A percentile compares a stretch with the other conserved stretches of the same genome.
These are phyloP conservation scores for Hoplias malabaricus DNA, from an alignment of 2,113 vertebrate species.

Conservation along the genomic window DNA sequence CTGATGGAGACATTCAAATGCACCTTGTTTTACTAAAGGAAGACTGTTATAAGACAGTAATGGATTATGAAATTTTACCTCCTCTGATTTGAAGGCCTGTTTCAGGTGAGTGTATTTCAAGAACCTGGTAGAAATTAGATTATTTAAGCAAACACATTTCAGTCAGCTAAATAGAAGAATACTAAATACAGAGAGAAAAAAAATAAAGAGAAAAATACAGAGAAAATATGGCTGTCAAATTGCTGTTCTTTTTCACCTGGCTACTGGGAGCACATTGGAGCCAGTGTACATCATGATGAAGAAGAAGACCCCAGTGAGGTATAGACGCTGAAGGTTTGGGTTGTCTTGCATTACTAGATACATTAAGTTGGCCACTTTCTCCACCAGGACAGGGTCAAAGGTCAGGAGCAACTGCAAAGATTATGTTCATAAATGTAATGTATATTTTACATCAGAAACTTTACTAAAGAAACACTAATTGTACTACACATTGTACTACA, in stretches of 20 bases:
- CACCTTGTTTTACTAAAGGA: too few species aligned
- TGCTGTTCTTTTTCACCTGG: conserved; percentile 75
- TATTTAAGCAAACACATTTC: not conserved
- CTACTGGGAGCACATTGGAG: conserved; percentile 96
- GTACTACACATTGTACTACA: too few species aligned
- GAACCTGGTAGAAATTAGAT: conserved; percentile 76
- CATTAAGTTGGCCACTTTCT: conserved; percentile 92
- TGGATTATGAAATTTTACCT: conserved; percentile 75
- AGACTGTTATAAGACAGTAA: not conserved
- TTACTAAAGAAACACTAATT: too few species aligned
- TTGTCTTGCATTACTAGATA: conserved; percentile 96
- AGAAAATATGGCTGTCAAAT: not conserved
- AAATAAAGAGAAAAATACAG: not conserved
- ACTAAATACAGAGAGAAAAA: not conserved
- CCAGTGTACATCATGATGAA: conserved; percentile 99
- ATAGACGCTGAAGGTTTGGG: conserved; percentile 94
- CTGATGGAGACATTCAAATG: too few species aligned
- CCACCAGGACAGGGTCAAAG: conserved; percentile 98
- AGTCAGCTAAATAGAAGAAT: too few species aligned
- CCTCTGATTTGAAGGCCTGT: conserved; percentile 97
- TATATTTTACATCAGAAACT: not conserved
- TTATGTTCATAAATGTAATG: not conserved
- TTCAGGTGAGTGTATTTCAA: conserved; percentile 96
- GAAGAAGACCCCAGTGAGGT: conserved; percentile 95
- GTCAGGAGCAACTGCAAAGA: conserved; percentile 86